Conservation (phyloP, 2,888 invertebrate genomes). For the Rugalucina vietnamica region DNA sequence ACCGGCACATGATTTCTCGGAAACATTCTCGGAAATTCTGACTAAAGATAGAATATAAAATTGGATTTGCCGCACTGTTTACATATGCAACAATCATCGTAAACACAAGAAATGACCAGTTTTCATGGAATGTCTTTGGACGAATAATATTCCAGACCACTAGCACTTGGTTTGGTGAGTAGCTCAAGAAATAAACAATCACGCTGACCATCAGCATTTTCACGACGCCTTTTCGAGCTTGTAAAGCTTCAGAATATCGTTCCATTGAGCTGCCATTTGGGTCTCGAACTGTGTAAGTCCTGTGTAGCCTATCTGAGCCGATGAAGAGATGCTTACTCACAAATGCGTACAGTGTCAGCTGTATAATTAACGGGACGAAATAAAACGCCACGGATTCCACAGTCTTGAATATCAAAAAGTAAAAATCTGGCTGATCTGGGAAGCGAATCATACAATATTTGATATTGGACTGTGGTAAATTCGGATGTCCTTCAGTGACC, state of each 20-base stretch:
- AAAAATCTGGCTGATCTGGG: constrained; percentile 68
- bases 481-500: constrained; percentile 66
- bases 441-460: constrained; percentile 80
- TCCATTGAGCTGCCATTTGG: constrained; percentile 70
- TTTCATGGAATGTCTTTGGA: constrained; percentile 77
- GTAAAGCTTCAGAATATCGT: constrained; percentile 76
- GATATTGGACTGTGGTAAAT: constrained; percentile 66
- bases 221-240: constrained; percentile 82
- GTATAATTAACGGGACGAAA: constrained; percentile 81
- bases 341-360: constrained; percentile 80
- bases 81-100: constrained; percentile 83
- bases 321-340: constrained; percentile 81
- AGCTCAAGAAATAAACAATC: constrained; percentile 84
- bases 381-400: constrained; percentile 82
- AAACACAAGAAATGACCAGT: constrained; percentile 81
- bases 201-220: constrained; percentile 84
- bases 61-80: constrained; percentile 84
- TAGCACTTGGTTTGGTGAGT: constrained; percentile 84
- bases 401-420: constrained; percentile 78
- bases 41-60: constrained; percentile 83
- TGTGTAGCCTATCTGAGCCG: constrained; percentile 76
- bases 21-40: constrained; percentile 82
- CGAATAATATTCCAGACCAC: constrained; percentile 80
- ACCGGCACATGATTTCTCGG: constrained; percentile 71
- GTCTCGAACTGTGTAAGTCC: constrained; percentile 67